Base-by-base conservation (phyloP, 2,888 invertebrate genomes). In the Creontiades dilutus region DNA sequence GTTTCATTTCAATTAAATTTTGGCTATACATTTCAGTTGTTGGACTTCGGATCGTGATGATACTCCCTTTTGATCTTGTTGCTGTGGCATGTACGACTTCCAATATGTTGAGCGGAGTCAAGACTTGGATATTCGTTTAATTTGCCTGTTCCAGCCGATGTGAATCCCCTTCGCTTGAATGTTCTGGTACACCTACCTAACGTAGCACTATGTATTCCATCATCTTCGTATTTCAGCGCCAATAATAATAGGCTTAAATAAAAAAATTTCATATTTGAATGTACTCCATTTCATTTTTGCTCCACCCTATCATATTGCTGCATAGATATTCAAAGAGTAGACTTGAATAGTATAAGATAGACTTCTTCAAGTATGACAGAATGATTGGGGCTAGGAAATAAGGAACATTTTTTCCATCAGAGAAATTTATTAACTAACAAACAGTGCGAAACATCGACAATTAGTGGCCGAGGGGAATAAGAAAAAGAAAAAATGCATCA, bases 371-470 rank as follows among this genome's bases (percentile, higher is more conserved):
- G n/a, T n/a, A n/a, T n/a, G n/a, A n/a, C n/a, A 37, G 7, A 2
- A 37, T 4, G 37, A 37, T 2, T 37, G 37, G 37, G 37, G 37
- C 7, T 37, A n/a, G 48, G 16, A 16, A 7, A 11, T 1, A 68
- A 68, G 23, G 0, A 23, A 68, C 7, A 23, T 2, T 11, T 5
- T 12, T 19, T 68, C 68, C 68, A 68, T 23, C 23, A 23, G 68
- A 68, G 68, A 23, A 68, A 68, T 68, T 68, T 68, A 68, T 68
- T 68, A 68, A 23, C 68, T 68, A 68, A 68, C 68, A 68, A 68
- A 68, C 68, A 68, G 68, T 68, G 68, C 68, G 68, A 68, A 68
- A 68, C 68, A 68, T 68, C 23, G 23, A 68, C 68, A 68, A 23
- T 23, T 23, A 68, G 68, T 68, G 68, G 68, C 12, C 68, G 68